Percentiles rank a stretch among this genome's conserved stretches.
These are phyloP conservation scores for Picus viridis DNA, from an alignment of 2,797 vertebrate species.

Conservation along the genomic window DNA sequence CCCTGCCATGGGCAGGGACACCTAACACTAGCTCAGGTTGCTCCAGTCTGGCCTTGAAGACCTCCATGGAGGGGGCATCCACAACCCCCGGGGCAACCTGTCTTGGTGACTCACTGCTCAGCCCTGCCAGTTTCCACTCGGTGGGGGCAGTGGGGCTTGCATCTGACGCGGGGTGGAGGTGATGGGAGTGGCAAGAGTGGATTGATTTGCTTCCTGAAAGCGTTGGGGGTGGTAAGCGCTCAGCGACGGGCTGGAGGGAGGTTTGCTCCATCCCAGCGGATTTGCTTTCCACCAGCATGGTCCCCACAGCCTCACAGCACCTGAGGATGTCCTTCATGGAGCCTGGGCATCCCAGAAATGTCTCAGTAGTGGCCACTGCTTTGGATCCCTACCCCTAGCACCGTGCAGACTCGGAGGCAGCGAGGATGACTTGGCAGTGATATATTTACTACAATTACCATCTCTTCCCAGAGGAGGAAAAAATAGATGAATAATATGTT, in stretches of 20 bases:
- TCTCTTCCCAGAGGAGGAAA: constrained; percentile 49
- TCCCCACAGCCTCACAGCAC: not conserved
- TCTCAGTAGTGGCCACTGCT: not conserved
- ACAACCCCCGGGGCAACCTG: too few species aligned
- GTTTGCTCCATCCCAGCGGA: accelerated
- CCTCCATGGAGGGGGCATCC: too few species aligned
- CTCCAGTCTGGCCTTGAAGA: too few species aligned
- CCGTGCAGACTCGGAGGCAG: not conserved
- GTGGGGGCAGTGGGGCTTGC: accelerated
- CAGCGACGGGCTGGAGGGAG: not conserved
- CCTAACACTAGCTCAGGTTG: too few species aligned
- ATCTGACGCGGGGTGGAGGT: not conserved
- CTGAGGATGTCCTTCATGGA: not conserved
- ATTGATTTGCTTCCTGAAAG: not conserved
- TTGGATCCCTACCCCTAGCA: not conserved
- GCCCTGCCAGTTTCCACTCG: not conserved
- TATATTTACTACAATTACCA: constrained; percentile 66
- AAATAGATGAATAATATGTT: constrained; percentile 68
- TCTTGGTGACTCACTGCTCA: too few species aligned
- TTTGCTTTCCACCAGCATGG: not conserved
- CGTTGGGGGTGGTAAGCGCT: accelerated
- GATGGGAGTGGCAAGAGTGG: not conserved
- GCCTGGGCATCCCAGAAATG: not conserved
- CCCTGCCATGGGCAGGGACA: too few species aligned
- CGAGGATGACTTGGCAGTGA: constrained; percentile 50